Evolutionary conservation across 2,797 vertebrate species (phyloP), one percentile per base, ranked within the genome.

Genomic region (Rachycentron canadum): DNA sequence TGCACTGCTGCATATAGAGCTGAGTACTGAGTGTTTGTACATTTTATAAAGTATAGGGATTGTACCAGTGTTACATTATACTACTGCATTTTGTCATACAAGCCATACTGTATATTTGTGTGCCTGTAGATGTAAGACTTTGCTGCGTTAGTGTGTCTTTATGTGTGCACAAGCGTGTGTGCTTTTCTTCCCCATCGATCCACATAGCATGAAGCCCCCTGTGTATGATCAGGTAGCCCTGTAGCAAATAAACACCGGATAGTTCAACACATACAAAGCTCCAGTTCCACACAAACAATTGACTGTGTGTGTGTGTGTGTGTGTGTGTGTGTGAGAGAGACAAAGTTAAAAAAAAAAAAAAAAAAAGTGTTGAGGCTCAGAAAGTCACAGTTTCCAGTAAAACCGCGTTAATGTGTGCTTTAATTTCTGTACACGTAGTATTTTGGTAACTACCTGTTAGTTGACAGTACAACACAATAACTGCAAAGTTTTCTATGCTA

Each of bases 401-500:
- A 81, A n/a, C n/a, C n/a, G n/a, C n/a, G n/a, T n/a, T n/a, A n/a
- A n/a, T n/a, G 70, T 55, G 30, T 34, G 63, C 74, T 87, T 78
- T 79, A 76, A 79, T 80, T 81, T 56, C 34, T 28, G n/a, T 21
- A 71, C 71, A 83, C 58, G 56, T 47, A n/a, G n/a, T 59, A 66
- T 63, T 84, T 32, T 70, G 13, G 74, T 78, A 40, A 56, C 28
- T 41, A 19, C 53, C 76, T 73, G 68, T 77, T 82, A 32, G 63
- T 68, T 28, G 64, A 77, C 50, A n/a, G 38, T 69, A 60, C 13
- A 57, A 45, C 59, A 58, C 10, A 16, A 10, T 26, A 47, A 64
- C 69, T 40, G 62, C 53, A 78, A 56, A 76, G 14, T 86, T 82
- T 80, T 74, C 52, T 71, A 13, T 79, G 78, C 72, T 85, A 77